Evolutionary conservation across 2,113 vertebrate species (phyloP).

Genomic region (Brachirus orientalis): DNA sequence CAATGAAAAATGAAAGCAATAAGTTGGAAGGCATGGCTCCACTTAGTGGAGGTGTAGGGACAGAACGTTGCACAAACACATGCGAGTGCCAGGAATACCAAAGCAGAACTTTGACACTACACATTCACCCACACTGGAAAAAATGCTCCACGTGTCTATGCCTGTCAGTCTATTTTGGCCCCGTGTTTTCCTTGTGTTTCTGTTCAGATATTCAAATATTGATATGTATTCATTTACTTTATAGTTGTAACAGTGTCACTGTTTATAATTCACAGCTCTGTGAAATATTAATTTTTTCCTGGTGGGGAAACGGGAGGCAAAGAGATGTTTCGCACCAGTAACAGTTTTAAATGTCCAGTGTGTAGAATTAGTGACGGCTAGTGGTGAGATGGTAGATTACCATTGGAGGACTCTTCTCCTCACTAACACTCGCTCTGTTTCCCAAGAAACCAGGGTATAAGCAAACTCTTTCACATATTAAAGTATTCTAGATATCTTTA

Average conservation of each 20-base stretch:
- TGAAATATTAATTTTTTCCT: constrained; percentile 17
- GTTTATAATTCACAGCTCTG: constrained; percentile 30
- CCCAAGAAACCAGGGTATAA: too few relatives aligned
- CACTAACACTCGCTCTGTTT: too few relatives aligned
- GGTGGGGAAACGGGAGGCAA: not conserved
- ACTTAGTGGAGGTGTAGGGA: constrained; percentile 1
- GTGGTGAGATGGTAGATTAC: too few relatives aligned
- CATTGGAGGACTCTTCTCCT: too few relatives aligned
- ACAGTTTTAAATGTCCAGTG: not conserved
- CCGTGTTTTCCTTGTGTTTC: not conserved
- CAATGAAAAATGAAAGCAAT: constrained; percentile 30
- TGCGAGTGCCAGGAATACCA: constrained; percentile 22
- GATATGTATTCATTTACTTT: constrained; percentile 3
- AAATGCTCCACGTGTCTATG: not conserved
- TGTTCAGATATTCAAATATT: not conserved
- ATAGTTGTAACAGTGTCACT: not conserved
- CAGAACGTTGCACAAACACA: constrained; percentile 1
- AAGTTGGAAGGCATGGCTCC: not conserved
- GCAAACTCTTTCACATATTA: too few relatives aligned
- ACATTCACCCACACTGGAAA: not conserved
- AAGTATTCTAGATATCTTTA: too few relatives aligned
- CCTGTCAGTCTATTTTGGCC: not conserved
- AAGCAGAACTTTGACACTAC: constrained; percentile 2
- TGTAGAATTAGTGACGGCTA: too few relatives aligned
- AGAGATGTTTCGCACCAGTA: constrained; percentile 19